Base-by-base conservation (phyloP, 2,888 invertebrate genomes). In the Phalangium opilio region DNA sequence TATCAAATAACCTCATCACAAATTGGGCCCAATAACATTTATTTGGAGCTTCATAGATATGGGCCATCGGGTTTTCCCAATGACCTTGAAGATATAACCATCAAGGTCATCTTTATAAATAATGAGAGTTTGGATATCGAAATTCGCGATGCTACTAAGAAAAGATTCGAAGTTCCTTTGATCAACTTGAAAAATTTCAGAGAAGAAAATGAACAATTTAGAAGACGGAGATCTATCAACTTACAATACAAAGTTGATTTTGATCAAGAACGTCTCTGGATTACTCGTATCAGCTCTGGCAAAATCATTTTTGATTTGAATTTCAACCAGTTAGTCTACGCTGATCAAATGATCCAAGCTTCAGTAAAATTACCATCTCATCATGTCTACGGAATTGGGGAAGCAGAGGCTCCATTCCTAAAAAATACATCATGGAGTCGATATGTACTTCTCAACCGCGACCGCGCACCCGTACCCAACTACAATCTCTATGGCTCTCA, bases 271-370 rank as follows among this genome's bases (percentile, higher is more conserved):
- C 27, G 27, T 8, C 27, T 27, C 8, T 27, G 4, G 4, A 27
- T 27, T 27, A 27, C 27, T 4, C 27, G 27, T 7, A 8, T 27
- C 8, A 27, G 5, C 8, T 7, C 4, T 27, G 27, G 27, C 4
- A 4, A 27, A 27, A 8, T 27, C 27, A 27, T 27, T 4, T 27
- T 27, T 27, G 27, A 27, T 8, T 27, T 27, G 4, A 27, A 27
- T 27, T 27, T 27, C 27, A 27, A 27, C 27, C 27, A 27, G 27
- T 27, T 42, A 12, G 42, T 42, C 3, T 40, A 12, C 40, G 75
- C 83, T 1, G 76, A 84, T 63, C 83, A 83, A 61, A 78, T 83
- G 60, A 59, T 81, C 0, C 83, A 85, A 67, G 63, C 84, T 5
- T 75, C 74, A 43, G 69, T 73, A 3, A 59, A 67, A 38, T 61